Evolutionary conservation across 2,797 vertebrate genomes (phyloP).

Genomic region (Pseudochirops corinnae): DNA sequence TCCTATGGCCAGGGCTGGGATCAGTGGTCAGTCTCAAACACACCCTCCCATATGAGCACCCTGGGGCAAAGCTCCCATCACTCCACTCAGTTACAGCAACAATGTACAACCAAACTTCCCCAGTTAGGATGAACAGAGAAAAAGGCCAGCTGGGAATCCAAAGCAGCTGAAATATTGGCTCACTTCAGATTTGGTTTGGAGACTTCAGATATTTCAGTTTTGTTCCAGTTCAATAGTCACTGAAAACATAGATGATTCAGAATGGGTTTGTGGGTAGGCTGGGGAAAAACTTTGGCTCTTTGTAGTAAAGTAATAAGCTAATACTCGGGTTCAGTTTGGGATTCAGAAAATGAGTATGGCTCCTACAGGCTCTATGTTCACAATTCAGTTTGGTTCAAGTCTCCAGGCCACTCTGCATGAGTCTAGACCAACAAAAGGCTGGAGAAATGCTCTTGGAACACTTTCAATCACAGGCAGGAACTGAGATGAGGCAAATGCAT

Average conservation of each 20-base stretch:
- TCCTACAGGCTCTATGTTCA: not conserved
- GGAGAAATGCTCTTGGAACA: not conserved
- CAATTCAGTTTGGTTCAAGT: not conserved
- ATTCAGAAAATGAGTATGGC: not conserved
- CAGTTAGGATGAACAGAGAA: not conserved
- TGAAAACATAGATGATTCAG: constrained; percentile 5
- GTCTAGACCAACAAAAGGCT: not conserved
- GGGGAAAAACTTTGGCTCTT: not conserved
- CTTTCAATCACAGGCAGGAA: not conserved
- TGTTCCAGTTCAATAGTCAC: constrained; percentile 1
- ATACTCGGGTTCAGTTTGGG: not conserved
- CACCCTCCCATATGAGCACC: not conserved
- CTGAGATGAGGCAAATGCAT: not conserved
- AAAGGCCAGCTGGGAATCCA: not conserved
- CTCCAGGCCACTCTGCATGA: not conserved
- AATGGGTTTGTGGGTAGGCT: not conserved
- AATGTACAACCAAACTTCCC: not conserved
- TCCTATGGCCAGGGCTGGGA: not conserved
- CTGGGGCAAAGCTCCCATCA: not conserved
- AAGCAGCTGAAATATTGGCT: not conserved
- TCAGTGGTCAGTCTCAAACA: not conserved
- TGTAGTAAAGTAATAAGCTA: not conserved
- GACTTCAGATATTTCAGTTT: not conserved
- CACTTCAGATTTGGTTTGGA: not conserved
- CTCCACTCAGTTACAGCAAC: not conserved